phyloP scores from a whole-genome alignment of 2,113 vertebrate genomes.

The Seriola aureovittata region DNA sequence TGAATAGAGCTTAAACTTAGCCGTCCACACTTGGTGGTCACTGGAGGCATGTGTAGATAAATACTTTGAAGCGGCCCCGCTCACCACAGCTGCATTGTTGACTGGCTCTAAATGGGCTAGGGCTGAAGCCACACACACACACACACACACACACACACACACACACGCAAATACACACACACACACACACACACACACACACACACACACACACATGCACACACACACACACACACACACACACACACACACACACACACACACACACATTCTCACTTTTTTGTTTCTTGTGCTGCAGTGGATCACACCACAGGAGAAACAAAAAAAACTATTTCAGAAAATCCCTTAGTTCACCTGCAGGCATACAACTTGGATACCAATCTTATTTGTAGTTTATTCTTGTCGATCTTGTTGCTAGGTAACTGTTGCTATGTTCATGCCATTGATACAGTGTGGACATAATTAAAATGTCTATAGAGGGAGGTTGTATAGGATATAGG shows the following conservation, averaged over 20 bases:
- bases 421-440: slow-evolving; percentile 82
- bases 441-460: slow-evolving; percentile 80
- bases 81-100: slow-evolving; percentile 81
- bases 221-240: slow-evolving; percentile 36
- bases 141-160: slow-evolving; percentile 31
- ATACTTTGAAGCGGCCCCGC: slow-evolving; percentile 80
- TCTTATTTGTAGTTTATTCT: slow-evolving; percentile 83
- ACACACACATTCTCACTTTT: slow-evolving; percentile 32
- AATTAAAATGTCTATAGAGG: slow-evolving; percentile 80
- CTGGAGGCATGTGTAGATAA: slow-evolving; percentile 80
- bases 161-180: slow-evolving; percentile 24
- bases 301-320: slow-evolving; percentile 29
- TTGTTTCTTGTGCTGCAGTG: slow-evolving; percentile 11
- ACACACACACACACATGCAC: slow-evolving; percentile 11
- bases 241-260: slow-evolving; percentile 26
- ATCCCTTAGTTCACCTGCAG: slow-evolving; percentile 70
- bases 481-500: slow-evolving; percentile 59
- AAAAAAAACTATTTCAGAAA: slow-evolving; percentile 47
- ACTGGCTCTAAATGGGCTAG: slow-evolving; percentile 73
- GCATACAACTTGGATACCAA: slow-evolving; percentile 78
- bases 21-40: slow-evolving; percentile 81
- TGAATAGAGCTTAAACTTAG: slow-evolving; percentile 83
- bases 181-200: slow-evolving; percentile 30
- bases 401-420: slow-evolving; percentile 85
- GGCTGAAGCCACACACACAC: slow-evolving; percentile 60